A percentile compares a stretch with the other conserved stretches of the same genome.
Evolutionary conservation across 2,888 invertebrate genomes (phyloP).

Genomic region (Pseudeuparius sepicola): DNA sequence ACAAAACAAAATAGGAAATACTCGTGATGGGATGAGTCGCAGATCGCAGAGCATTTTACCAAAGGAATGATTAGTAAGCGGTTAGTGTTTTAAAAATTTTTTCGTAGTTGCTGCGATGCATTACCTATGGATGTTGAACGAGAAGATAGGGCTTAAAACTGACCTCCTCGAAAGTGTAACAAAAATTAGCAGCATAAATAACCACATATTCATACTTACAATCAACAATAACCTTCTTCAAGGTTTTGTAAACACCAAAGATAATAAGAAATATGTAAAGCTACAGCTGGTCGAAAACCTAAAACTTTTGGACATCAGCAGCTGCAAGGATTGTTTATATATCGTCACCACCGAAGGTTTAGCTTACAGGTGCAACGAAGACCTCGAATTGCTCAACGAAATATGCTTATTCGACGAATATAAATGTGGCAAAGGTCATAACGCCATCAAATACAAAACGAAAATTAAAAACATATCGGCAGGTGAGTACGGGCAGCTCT

Average conservation of each 20-base stretch:
- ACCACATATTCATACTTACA: constrained; percentile 41
- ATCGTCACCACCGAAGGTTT: constrained; percentile 52
- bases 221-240: constrained; percentile 38
- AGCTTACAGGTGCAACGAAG: constrained; percentile 46
- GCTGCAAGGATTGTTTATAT: constrained; percentile 49
- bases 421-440: constrained; percentile 56
- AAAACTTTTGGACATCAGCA: constrained; percentile 53
- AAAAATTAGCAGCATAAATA: constrained; percentile 40
- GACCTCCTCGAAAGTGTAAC: constrained; percentile 32
- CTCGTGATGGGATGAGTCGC: too few relatives aligned
- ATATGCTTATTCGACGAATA: constrained; percentile 53
- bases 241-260: constrained; percentile 32
- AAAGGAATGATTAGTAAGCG: too few relatives aligned
- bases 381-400: constrained; percentile 49
- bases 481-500: constrained; percentile 52
- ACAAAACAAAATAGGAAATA: not conserved
- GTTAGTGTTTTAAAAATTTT: too few relatives aligned
- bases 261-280: constrained; percentile 19
- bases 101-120: too few relatives aligned
- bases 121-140: constrained; percentile 32
- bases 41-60: too few relatives aligned
- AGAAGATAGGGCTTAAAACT: constrained; percentile 30
- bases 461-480: constrained; percentile 53
- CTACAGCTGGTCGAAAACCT: constrained; percentile 43
- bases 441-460: constrained; percentile 47